Conservation (phyloP, 37 sponge, comb jelly and placozoan genomes). For the Ianthella basta region DNA sequence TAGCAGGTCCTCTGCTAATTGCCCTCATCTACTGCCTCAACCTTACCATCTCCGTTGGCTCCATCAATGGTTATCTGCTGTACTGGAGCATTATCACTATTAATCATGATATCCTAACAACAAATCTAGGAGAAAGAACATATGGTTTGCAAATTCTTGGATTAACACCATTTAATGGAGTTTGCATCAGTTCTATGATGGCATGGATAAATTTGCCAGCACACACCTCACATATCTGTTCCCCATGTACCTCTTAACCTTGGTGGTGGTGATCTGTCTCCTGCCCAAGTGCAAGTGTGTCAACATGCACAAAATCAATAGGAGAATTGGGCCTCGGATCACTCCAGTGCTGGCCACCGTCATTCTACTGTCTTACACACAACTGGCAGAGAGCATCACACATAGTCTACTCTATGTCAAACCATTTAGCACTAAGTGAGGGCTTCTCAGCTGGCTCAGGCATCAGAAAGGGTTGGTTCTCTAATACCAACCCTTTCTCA, state of each 20-base stretch:
- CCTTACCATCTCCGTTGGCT: conserved; percentile 39
- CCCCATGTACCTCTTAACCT: conserved; percentile 39
- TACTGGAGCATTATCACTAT: conserved; percentile 42
- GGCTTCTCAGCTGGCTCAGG: too few species aligned
- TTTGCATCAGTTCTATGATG: conserved; percentile 48
- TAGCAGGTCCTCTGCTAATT: conserved; percentile 37
- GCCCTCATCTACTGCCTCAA: conserved; percentile 16
- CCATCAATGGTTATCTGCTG: conserved; percentile 43
- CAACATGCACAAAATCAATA: conserved; percentile 18
- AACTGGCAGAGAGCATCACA: not conserved
- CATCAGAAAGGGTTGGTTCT: too few species aligned
- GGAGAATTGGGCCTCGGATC: conserved; percentile 6
- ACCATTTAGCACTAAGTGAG: too few species aligned
- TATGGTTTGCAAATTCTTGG: conserved; percentile 12
- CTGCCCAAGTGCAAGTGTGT: conserved; percentile 11
- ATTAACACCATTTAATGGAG: conserved; percentile 18
- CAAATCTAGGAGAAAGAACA: not conserved
- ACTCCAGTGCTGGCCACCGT: conserved; percentile 51
- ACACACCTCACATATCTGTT: conserved; percentile 34
- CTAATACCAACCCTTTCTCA: too few species aligned
- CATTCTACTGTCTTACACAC: conserved; percentile 19
- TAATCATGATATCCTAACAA: conserved; percentile 1
- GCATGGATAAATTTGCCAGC: conserved; percentile 27
- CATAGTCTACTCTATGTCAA: not conserved
- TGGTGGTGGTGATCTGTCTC: conserved; percentile 18